These are phyloP conservation scores for Dolichomitus sp. DNA, from an alignment of 2,888 invertebrate species.

Conservation along the genomic window DNA sequence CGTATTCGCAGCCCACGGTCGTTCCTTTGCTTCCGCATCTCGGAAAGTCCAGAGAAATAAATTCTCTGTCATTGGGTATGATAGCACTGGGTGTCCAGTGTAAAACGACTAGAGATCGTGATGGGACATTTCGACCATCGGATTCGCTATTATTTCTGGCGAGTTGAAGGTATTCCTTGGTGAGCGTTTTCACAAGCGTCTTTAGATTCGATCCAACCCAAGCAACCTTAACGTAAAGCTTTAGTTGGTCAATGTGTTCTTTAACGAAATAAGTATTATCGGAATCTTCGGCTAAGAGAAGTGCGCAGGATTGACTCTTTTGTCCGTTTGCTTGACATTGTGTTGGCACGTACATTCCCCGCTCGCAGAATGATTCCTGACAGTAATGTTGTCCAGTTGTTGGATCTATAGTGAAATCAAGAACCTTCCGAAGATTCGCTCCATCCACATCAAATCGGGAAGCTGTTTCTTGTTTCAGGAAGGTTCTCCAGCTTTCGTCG, in stretches of 20 bases:
- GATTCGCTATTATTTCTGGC: constrained; percentile 39
- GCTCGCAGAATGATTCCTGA: constrained; percentile 86
- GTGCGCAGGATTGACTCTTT: constrained; percentile 75
- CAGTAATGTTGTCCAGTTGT: constrained; percentile 85
- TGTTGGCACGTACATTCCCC: constrained; percentile 88
- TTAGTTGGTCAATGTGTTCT: constrained; percentile 88
- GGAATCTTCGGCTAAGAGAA: constrained; percentile 87
- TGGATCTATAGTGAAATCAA: constrained; percentile 78
- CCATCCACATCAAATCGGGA: constrained; percentile 86
- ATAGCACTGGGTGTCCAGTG: constrained; percentile 90
- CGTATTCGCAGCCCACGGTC: constrained; percentile 90
- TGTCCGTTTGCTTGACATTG: constrained; percentile 85
- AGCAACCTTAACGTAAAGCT: constrained; percentile 89
- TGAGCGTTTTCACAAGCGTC: constrained; percentile 84
- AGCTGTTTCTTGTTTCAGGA: constrained; percentile 86
- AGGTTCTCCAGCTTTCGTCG: constrained; percentile 88
- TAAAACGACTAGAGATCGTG: constrained; percentile 88
- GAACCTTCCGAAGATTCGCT: constrained; percentile 79
- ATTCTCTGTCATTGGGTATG: constrained; percentile 87
- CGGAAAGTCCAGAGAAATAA: constrained; percentile 89
- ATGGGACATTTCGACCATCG: constrained; percentile 59
- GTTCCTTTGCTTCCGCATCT: constrained; percentile 85
- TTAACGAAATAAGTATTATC: constrained; percentile 88
- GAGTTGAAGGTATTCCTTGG: constrained; percentile 75
- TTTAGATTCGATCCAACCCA: constrained; percentile 90